Conservation (phyloP, 1,140 invertebrate genomes). For the Aphaenogaster floridana region DNA sequence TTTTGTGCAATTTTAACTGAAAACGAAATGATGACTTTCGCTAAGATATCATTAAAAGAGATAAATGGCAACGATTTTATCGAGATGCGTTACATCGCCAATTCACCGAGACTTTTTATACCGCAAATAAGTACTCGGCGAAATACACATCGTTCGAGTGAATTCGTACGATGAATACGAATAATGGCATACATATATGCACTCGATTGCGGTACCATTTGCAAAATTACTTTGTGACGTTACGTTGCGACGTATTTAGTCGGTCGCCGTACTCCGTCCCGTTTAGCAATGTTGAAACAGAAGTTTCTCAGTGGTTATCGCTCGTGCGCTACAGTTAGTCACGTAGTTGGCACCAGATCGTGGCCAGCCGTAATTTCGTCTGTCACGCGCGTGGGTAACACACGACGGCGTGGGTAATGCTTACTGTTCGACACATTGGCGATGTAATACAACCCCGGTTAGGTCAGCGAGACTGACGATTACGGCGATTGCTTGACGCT, state of each 20-base stretch:
- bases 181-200: conserved; percentile 1
- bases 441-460: conserved; percentile 49
- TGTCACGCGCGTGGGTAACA: conserved; percentile 60
- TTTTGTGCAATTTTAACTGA: neutral
- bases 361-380: conserved; percentile 60
- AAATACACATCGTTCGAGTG: neutral
- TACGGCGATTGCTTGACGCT: conserved; percentile 30
- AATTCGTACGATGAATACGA: conserved; percentile 3
- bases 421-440: conserved; percentile 59
- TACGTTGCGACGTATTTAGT: conserved; percentile 47
- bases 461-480: conserved; percentile 48
- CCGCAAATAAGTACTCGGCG: neutral
- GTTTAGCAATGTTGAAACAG: conserved; percentile 53
- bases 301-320: conserved; percentile 62
- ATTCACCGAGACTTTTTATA: neutral
- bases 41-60: neutral
- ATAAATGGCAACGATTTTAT: neutral
- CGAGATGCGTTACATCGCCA: too few species aligned
- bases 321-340: conserved; percentile 37
- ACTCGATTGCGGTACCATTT: conserved; percentile 49
- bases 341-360: conserved; percentile 63
- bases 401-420: conserved; percentile 44
- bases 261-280: conserved; percentile 18
- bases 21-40: neutral
- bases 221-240: conserved; percentile 59